These are phyloP conservation scores for Balaeniceps rex DNA, from an alignment of 2,113 vertebrate species.

Conservation along the genomic window DNA sequence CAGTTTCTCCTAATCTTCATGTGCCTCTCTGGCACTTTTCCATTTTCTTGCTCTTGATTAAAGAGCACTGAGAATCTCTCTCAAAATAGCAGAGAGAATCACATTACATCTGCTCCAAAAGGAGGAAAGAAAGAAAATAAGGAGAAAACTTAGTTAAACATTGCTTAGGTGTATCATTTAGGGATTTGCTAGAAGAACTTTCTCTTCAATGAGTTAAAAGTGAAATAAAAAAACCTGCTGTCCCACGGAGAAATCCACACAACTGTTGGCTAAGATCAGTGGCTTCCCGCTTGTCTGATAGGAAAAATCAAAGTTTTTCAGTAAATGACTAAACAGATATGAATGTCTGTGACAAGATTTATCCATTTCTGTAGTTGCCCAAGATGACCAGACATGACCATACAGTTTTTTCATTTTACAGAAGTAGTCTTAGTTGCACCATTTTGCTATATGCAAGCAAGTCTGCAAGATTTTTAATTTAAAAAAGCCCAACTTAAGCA, in stretches of 20 bases:
- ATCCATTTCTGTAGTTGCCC: background rate
- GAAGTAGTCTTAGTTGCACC: background rate
- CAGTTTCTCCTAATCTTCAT: background rate
- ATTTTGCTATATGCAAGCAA: background rate
- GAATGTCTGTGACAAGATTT: background rate
- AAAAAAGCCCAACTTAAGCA: background rate
- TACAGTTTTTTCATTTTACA: background rate
- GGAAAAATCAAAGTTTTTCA: background rate
- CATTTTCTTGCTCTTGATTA: background rate
- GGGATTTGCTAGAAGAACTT: background rate
- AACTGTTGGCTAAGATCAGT: background rate
- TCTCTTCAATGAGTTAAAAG: background rate
- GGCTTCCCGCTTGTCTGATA: background rate
- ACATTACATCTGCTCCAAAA: background rate
- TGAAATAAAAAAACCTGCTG: background rate
- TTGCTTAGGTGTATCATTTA: background rate
- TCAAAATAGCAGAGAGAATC: constrained; percentile 1
- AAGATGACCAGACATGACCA: background rate
- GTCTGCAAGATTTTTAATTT: background rate
- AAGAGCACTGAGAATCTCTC: background rate
- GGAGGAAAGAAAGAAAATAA: background rate
- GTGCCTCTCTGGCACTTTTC: background rate
- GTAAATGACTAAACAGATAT: background rate
- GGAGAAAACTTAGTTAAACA: background rate
- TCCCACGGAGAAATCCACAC: background rate